Base-by-base conservation (phyloP, 2,888 invertebrate genomes). In the Conomelus anceps region DNA sequence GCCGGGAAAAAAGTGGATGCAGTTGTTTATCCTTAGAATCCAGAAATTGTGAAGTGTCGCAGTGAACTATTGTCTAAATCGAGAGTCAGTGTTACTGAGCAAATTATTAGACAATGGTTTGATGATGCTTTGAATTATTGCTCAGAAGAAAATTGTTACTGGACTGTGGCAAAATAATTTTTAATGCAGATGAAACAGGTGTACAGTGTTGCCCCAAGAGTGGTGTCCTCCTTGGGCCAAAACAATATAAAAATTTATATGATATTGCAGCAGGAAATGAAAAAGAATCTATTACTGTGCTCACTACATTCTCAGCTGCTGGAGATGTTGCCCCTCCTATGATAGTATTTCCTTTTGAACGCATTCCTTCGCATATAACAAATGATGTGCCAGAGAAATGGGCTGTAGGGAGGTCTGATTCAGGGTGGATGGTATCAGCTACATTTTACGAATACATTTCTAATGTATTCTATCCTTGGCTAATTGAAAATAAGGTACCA, bases 1-100 rank as follows among this genome's bases (percentile, higher is more conserved):
- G 86, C 92, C 92, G 9, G 92, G 92, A 23, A 90, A 91, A 87
- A 92, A 91, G 89, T 92, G 92, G 92, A 88, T 92, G 34, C 20
- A 89, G 20, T 86, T 92, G 20, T 92, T 92, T 91, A 88, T 92
- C 17, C 90, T 91, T 90, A 90, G 92, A 88, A 92, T 88, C 91
- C 92, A 20, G 89, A 91, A 22, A 91, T 92, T 84, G 86, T 89
- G 3, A 89, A 91, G 88, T 89, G 90, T 90, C 26, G 86, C 23
- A 89, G 85, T 22, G 89, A 89, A 22, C 22, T 89, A 22, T 29
- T 89, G 34, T 86, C 88, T 11, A 85, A 85, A 85, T 22, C 26
- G 22, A 85, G 85, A 85, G 89, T 85, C 90, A 92, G 89, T 85
- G 91, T 92, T 7, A 92, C 92, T 23, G 92, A 92, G 90, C 89